Conservation (phyloP, 2,888 invertebrate genomes). For the Enchytraeus crypticus region DNA sequence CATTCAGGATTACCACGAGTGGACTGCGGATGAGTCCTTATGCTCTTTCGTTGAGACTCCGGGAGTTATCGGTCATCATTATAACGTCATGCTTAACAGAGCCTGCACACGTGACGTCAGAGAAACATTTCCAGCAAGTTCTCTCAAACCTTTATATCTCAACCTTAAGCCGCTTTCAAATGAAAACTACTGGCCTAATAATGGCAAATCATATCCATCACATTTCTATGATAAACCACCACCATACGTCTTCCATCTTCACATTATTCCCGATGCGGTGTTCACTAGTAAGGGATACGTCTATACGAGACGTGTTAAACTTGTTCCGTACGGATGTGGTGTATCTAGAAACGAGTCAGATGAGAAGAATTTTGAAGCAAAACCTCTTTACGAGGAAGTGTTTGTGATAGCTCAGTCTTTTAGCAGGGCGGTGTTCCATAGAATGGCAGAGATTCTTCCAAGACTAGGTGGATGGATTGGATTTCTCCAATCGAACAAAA, state of each 20-base stretch:
- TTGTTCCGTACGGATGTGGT: slow-evolving; percentile 21
- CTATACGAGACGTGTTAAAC: slow-evolving; percentile 14
- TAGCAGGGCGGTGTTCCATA: slow-evolving; percentile 18
- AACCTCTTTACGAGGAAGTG: slow-evolving; percentile 19
- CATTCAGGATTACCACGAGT: slow-evolving; percentile 17
- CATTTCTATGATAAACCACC: slow-evolving; percentile 17
- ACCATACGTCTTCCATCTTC: slow-evolving; percentile 15
- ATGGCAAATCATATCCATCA: slow-evolving; percentile 20
- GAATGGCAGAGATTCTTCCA: slow-evolving; percentile 19
- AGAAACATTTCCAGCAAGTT: neutral
- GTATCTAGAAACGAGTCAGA: slow-evolving; percentile 9
- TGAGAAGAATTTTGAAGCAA: slow-evolving; percentile 5
- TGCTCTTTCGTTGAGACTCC: slow-evolving; percentile 18
- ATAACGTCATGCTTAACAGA: slow-evolving; percentile 21
- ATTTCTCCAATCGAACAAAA: slow-evolving; percentile 14
- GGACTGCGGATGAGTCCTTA: slow-evolving; percentile 16
- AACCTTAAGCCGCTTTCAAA: slow-evolving; percentile 22
- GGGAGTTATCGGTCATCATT: slow-evolving; percentile 20
- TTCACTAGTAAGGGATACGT: slow-evolving; percentile 19
- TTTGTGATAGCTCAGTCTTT: slow-evolving; percentile 23
- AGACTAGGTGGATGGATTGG: slow-evolving; percentile 17
- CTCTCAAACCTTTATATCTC: slow-evolving; percentile 17
- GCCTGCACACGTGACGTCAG: slow-evolving; percentile 11
- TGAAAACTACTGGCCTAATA: slow-evolving; percentile 19
- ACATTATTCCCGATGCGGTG: slow-evolving; percentile 18